Evolutionary conservation across 2,113 vertebrate genomes (phyloP), one percentile per base, ranked within the genome.

Genomic region (Haemorhous mexicanus): DNA sequence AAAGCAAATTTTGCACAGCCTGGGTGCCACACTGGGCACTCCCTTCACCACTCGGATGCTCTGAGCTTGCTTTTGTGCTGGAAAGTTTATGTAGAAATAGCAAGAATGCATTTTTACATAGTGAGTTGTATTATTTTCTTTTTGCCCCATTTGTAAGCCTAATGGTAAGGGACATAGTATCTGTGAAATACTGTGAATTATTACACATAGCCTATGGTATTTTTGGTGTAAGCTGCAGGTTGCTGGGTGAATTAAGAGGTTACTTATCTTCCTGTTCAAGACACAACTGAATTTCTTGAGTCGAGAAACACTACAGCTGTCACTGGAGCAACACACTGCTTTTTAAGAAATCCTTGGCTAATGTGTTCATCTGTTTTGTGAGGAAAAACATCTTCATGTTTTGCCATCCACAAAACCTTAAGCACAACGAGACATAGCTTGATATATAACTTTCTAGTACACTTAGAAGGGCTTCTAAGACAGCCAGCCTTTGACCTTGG

Each of bases 381-480:
- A 82, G 10, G 56, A 72, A 76, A 78, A 91, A 76, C 20, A 32
- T 44, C 86, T 76, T n/a, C 10, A 2, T 59, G 24, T 63, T 55
- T 20, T 87, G 35, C 72, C 5, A 1, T 84, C 66, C 52, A 49
- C 22, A 68, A 75, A 78, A 56, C 28, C 13, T 47, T 41, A 50
- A 8, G 24, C 50, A 62, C 53, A 62, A 23, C 1, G 14, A 55
- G 0, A 0, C 0, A 0, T 59, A 92, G 74, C 43, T 80, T 61
- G 28, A 46, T 78, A 50, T 63, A 28, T 26, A 78, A 87, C 52
- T 49, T 63, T 82, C 56, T 24, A 83, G 50, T 55, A 47, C 75
- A 49, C 62, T 79, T 53, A 83, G 55, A 88, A 90, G 39, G 39
- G 21, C 83, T 93, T 88, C 79, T 78, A n/a, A 74, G 50, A 77